Evolutionary conservation across 1,140 invertebrate species (phyloP), one percentile per base, ranked within the genome.

Genomic region (Atta texana): DNA sequence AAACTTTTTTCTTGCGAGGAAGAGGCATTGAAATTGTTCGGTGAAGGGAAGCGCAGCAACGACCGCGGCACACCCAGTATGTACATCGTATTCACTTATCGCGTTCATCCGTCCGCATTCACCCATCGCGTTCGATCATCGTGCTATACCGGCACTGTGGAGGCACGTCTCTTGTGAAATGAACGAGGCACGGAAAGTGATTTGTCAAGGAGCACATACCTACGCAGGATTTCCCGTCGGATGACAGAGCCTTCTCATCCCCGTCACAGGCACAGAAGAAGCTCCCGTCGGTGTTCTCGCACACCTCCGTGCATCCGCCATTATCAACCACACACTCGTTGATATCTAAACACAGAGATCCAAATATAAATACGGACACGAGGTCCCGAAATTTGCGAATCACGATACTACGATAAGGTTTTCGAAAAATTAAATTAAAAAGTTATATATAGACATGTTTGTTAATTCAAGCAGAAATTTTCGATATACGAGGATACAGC

Each of bases 281-380:
- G 85, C 96, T 96, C 51, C 97, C 97, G 16, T 96, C 95, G 12
- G 96, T 96, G 91, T 97, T 97, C 74, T 96, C 95, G 93, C 97
- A 98, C 7, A 96, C 93, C 87, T 97, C 96, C 57, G 96, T 96
- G 92, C 97, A 97, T 0, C 96, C 97, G 0, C 97, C 97, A 92
- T 97, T 97, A 87, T 96, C 95, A 4, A 94, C 91, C 8, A 91
- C 90, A 93, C 97, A 98, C 93, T 97, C 97, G 90, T 98, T 96
- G 84, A 97, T 95, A 94, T 98, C 97, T 95, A 92, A 16, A 69
- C 16, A 68, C 12, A 63, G 14, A 16, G 49, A 14, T 10, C 39
- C 49, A 51, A 51, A 51, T 51, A 16, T 5, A 51, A 51, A 51
- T 16, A 51, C n/a, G n/a, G n/a, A n/a, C 8, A 44, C 8, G 8